A percentile compares a stretch with the other conserved stretches of the same genome.
These are phyloP conservation scores for Amazonetta brasiliensis DNA, from an alignment of 2,797 vertebrate genomes.

Conservation along the genomic window DNA sequence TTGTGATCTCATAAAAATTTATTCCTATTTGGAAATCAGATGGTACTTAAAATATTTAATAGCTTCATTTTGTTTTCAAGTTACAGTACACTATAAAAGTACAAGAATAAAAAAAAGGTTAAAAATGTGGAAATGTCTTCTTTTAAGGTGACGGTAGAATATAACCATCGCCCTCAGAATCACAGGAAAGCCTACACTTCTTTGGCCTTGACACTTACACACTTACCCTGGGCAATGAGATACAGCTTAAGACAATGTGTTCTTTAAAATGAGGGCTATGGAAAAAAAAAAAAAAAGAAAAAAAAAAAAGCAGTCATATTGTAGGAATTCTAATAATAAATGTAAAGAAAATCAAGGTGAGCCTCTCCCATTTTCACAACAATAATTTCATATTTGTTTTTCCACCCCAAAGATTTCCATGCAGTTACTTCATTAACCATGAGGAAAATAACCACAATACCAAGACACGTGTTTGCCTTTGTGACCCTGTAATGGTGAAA, in stretches of 20 bases:
- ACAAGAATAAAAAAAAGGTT: neutral
- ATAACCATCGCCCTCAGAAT: neutral
- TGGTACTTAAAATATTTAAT: slow-evolving; percentile 54
- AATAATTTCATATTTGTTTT: neutral
- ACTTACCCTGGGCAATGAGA: neutral
- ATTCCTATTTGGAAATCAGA: slow-evolving; percentile 58
- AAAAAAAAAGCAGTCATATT: neutral
- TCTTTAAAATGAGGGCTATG: neutral
- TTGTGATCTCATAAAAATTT: slow-evolving; percentile 52
- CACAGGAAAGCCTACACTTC: neutral
- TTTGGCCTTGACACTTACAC: neutral
- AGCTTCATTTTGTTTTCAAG: slow-evolving; percentile 63
- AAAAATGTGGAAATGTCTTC: neutral
- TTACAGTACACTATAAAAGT: slow-evolving; percentile 29
- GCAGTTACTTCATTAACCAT: neutral
- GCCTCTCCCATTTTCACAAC: neutral
- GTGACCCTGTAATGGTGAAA: neutral
- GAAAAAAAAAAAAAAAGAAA: neutral
- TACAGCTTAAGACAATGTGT: neutral
- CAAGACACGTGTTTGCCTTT: neutral
- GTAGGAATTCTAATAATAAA: neutral
- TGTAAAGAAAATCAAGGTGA: neutral
- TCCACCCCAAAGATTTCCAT: neutral
- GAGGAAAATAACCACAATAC: neutral
- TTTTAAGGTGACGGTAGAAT: neutral